Conservation (phyloP, 1,140 invertebrate species). For the Orchestia grillus region DNA sequence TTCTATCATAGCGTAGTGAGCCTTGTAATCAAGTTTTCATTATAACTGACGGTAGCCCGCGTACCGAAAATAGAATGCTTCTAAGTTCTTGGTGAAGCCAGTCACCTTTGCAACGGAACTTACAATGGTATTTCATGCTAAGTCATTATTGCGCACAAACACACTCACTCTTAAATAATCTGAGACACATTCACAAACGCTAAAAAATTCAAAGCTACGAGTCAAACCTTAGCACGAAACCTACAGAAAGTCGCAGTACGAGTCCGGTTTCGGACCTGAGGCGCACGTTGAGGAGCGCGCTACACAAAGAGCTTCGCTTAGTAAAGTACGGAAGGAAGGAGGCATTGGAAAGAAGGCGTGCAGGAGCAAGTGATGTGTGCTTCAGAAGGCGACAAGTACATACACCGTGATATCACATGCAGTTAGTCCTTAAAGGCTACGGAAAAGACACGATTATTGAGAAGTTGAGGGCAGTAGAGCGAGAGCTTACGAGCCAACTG, state of each 20-base stretch:
- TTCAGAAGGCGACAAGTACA: slow-evolving; percentile 39
- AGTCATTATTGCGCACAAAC: neutral
- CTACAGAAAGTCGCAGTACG: neutral
- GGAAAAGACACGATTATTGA: slow-evolving; percentile 24
- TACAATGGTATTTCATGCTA: neutral
- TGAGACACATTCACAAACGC: neutral
- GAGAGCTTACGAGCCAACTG: neutral
- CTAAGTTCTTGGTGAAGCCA: neutral
- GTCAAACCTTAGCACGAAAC: neutral
- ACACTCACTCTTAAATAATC: neutral
- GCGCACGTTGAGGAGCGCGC: neutral
- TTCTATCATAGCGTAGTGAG: neutral
- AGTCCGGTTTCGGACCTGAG: neutral
- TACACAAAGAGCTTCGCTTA: neutral
- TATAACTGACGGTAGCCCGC: neutral
- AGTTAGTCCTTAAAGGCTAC: neutral
- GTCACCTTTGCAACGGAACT: neutral
- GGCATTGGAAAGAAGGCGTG: slow-evolving; percentile 20
- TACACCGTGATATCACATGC: slow-evolving; percentile 26
- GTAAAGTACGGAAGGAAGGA: neutral
- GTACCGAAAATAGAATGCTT: neutral
- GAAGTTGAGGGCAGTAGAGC: slow-evolving; percentile 21
- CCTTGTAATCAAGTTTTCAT: neutral
- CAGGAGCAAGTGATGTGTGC: slow-evolving; percentile 35
- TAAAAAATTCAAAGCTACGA: neutral